phyloP scores from a whole-genome alignment of 2,797 vertebrate species.

The Galaxias olidus region DNA sequence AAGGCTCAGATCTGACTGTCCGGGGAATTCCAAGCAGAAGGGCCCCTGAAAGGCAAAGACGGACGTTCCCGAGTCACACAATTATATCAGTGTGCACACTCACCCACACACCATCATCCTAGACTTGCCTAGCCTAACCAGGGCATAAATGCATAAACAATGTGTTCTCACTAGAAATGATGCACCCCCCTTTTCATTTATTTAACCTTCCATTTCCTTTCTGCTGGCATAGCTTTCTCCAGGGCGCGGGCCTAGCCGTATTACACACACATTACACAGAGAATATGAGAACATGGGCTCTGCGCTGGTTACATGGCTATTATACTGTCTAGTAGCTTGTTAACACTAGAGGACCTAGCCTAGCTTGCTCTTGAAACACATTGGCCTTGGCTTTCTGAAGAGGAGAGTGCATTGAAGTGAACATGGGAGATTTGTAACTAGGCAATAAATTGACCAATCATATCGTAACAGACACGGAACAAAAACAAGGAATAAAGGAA shows the following conservation, averaged over 20 bases:
- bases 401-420: constrained; percentile 25
- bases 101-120: constrained; percentile 33
- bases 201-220: constrained; percentile 63
- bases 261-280: constrained; percentile 64
- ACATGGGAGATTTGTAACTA: constrained; percentile 29
- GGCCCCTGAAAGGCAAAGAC: constrained; percentile 85
- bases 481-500: constrained; percentile 27
- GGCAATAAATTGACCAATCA: constrained; percentile 13
- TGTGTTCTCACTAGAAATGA: constrained; percentile 63
- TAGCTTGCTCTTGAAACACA: constrained; percentile 27
- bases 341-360: constrained; percentile 21
- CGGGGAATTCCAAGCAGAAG: constrained; percentile 82
- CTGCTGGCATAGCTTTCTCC: constrained; percentile 60
- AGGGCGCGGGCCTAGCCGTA: constrained; percentile 51
- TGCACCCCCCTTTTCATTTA: constrained; percentile 60
- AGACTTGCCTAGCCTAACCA: constrained; percentile 28
- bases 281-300: constrained; percentile 49
- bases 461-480: constrained; percentile 29
- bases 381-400: constrained; percentile 1
- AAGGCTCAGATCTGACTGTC: constrained; percentile 83
- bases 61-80: constrained; percentile 82
- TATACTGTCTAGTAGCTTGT: constrained; percentile 51
- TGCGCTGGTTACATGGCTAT: constrained; percentile 45
- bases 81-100: constrained; percentile 65
- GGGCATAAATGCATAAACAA: constrained; percentile 67